phyloP scores from a whole-genome alignment of 2,113 vertebrate genomes.

The Eclectus roratus region DNA sequence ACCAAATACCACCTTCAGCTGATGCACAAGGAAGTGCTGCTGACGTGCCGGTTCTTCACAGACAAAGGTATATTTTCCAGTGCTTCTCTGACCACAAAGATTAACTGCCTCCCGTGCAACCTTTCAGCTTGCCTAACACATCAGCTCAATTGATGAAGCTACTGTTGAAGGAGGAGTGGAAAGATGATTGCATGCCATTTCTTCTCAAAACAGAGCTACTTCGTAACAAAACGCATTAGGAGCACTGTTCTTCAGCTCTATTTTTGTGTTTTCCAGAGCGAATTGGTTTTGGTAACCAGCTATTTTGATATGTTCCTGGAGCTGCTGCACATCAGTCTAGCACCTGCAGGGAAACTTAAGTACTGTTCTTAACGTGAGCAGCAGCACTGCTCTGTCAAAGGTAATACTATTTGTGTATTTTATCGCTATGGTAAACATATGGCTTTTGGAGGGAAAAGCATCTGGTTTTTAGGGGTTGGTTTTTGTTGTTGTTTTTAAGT shows the following conservation, averaged over 20 bases:
- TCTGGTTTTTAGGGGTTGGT: accelerated
- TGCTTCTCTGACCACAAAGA: background rate
- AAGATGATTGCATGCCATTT: background rate
- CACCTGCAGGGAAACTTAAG: background rate
- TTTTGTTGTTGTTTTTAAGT: background rate
- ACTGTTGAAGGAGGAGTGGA: background rate
- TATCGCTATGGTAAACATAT: background rate
- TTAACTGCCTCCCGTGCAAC: background rate
- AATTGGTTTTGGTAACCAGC: background rate
- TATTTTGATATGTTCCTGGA: background rate
- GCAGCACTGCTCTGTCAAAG: background rate
- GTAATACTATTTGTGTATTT: background rate
- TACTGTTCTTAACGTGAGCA: accelerated
- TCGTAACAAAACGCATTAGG: background rate
- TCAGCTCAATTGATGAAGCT: background rate
- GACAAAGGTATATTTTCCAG: background rate
- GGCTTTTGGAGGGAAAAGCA: background rate
- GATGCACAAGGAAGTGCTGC: background rate
- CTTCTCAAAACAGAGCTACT: background rate
- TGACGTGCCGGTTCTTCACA: background rate
- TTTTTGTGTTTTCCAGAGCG: background rate
- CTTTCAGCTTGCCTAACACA: background rate
- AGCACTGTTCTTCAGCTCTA: background rate
- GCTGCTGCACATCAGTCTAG: background rate
- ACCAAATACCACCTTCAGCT: background rate